phyloP scores from a whole-genome alignment of 2,888 invertebrate genomes.

The Zaprionus obscuricornis region DNA sequence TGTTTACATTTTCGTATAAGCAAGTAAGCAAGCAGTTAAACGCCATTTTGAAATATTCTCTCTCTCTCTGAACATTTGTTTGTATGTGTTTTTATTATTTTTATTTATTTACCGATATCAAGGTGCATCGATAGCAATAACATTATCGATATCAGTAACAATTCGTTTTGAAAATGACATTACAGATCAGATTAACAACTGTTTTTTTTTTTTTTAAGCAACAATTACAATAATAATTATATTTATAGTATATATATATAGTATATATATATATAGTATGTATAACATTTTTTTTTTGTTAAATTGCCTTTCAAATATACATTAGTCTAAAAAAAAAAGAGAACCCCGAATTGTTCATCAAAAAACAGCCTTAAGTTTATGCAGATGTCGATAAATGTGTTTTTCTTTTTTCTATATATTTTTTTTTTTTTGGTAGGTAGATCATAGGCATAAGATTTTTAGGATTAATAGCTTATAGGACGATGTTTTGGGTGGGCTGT shows the following conservation, averaged over 20 bases:
- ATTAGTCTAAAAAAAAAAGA: slow-evolving; percentile 60
- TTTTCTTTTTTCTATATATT: not conserved
- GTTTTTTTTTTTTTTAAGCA: slow-evolving; percentile 51
- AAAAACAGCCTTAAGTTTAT: slow-evolving; percentile 76
- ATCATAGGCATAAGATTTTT: slow-evolving; percentile 43
- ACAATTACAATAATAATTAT: slow-evolving; percentile 66
- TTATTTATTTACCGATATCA: slow-evolving; percentile 55
- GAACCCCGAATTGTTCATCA: slow-evolving; percentile 66
- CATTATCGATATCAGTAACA: slow-evolving; percentile 35
- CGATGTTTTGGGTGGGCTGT: slow-evolving; percentile 13
- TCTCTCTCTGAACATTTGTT: slow-evolving; percentile 11
- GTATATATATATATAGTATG: slow-evolving; percentile 44
- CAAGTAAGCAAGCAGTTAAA: not conserved
- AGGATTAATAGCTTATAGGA: slow-evolving; percentile 30
- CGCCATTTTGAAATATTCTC: slow-evolving; percentile 18
- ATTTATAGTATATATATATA: slow-evolving; percentile 33
- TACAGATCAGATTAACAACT: slow-evolving; percentile 66
- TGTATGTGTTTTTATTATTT: slow-evolving; percentile 29
- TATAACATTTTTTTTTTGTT: slow-evolving; percentile 62
- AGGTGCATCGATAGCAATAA: too few species aligned
- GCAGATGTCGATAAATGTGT: slow-evolving; percentile 51
- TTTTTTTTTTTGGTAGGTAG: slow-evolving; percentile 14
- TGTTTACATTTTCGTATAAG: not conserved
- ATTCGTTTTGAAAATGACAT: slow-evolving; percentile 68
- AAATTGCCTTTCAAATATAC: slow-evolving; percentile 66